Conservation (phyloP, 2,888 invertebrate genomes). For the Aspidapion aeneum region DNA sequence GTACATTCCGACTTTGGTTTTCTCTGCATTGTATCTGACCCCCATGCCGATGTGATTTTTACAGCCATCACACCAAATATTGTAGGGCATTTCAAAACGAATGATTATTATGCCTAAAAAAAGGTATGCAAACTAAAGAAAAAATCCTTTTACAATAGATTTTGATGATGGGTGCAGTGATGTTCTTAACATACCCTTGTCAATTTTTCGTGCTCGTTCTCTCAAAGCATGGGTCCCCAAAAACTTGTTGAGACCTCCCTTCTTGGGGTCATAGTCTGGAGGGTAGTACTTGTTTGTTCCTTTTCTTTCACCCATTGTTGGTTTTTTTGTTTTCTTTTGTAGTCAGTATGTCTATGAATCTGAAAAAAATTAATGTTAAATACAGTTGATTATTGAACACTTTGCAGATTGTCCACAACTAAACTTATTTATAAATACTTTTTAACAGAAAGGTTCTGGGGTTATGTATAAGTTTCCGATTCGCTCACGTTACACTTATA, state of each 20-base stretch:
- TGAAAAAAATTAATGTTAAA: no score
- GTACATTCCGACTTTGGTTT: conserved; percentile 94
- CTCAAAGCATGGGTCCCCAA: conserved; percentile 92
- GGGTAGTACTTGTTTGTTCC: conserved; percentile 98
- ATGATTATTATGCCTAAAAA: conserved; percentile 75
- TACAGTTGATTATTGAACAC: no score
- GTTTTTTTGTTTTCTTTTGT: not conserved
- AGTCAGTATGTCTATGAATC: no score
- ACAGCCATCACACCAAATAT: conserved; percentile 99
- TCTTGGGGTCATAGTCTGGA: conserved; percentile 96
- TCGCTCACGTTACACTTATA: no score
- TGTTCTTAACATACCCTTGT: no score
- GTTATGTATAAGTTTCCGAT: no score
- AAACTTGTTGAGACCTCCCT: conserved; percentile 93
- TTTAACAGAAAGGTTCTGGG: no score
- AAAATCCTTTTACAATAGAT: no score
- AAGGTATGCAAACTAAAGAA: no score
- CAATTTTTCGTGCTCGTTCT: conserved; percentile 93
- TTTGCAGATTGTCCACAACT: no score
- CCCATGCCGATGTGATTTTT: conserved; percentile 99
- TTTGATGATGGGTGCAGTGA: no score
- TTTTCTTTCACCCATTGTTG: conserved; percentile 93
- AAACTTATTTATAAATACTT: no score
- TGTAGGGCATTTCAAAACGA: conserved; percentile 99
- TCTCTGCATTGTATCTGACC: conserved; percentile 94